Evolutionary conservation across 2,888 invertebrate genomes (phyloP).

Genomic region (Iselma pallidipennis): DNA sequence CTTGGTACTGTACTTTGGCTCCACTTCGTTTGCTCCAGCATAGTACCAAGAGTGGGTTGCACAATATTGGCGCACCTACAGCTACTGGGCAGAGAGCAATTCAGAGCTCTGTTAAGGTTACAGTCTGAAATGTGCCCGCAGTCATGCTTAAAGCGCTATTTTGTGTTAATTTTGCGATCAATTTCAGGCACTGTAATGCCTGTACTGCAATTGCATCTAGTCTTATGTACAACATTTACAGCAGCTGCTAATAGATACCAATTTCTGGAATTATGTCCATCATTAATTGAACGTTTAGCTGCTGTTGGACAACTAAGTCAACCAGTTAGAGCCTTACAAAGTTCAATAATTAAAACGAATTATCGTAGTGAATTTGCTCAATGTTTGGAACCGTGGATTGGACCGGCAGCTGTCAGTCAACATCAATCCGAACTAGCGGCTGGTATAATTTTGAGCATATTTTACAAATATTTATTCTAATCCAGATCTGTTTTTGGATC

Average conservation of each 20-base stretch:
- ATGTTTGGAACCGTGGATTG: slow-evolving; percentile 65
- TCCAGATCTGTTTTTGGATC: neutral
- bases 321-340: slow-evolving; percentile 62
- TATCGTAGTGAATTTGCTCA: slow-evolving; percentile 68
- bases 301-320: slow-evolving; percentile 68
- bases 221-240: slow-evolving; percentile 72
- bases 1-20: no score
- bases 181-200: slow-evolving; percentile 65
- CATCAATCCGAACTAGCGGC: slow-evolving; percentile 54
- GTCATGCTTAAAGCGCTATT: no score
- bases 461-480: no score
- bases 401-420: slow-evolving; percentile 54
- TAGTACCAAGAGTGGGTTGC: no score
- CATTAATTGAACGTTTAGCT: slow-evolving; percentile 67
- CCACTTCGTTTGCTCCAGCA: no score
- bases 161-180: no score
- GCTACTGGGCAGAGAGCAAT: no score
- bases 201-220: slow-evolving; percentile 70
- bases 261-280: slow-evolving; percentile 71
- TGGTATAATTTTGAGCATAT: slow-evolving; percentile 34
- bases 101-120: no score
- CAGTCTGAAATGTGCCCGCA: no score
- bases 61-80: no score
- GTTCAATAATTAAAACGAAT: slow-evolving; percentile 61
- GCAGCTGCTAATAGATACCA: slow-evolving; percentile 74